Percentiles rank a stretch among this genome's conserved stretches.
Evolutionary conservation across 2,888 invertebrate species (phyloP).

Genomic region (Cylloceria caligata): DNA sequence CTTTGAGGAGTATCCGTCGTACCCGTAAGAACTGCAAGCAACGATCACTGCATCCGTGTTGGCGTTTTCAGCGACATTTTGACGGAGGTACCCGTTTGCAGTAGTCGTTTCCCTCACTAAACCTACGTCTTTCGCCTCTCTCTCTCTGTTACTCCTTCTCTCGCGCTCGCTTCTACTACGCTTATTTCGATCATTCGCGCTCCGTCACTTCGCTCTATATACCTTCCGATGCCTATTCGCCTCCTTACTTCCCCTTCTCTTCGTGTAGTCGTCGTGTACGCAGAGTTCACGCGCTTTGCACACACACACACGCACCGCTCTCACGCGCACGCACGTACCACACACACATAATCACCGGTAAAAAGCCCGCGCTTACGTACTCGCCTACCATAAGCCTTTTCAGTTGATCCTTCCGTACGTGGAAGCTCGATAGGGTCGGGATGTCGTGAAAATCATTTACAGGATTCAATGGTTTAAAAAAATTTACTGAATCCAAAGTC

Average conservation of each 20-base stretch:
- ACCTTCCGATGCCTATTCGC: slow-evolving; percentile 52
- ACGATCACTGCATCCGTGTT: slow-evolving; percentile 80
- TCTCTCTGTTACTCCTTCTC: not conserved
- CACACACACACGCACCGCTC: too few relatives aligned
- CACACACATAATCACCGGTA: too few relatives aligned
- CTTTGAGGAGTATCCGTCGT: slow-evolving; percentile 1
- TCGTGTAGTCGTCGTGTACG: not conserved
- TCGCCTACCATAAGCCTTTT: slow-evolving; percentile 1
- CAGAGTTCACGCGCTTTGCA: not conserved
- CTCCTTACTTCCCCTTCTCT: not conserved
- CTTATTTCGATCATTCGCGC: slow-evolving; percentile 12
- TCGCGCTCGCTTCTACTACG: not conserved
- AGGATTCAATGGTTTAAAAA: not conserved
- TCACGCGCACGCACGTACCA: too few relatives aligned
- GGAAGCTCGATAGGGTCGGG: not conserved
- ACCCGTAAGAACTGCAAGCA: slow-evolving; percentile 50
- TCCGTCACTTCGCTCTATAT: slow-evolving; percentile 52
- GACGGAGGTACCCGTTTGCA: slow-evolving; percentile 75
- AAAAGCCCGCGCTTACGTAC: slow-evolving; percentile 38
- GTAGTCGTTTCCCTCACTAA: slow-evolving; percentile 60
- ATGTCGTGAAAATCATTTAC: not conserved
- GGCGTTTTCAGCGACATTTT: slow-evolving; percentile 83
- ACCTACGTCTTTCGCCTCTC: slow-evolving; percentile 48
- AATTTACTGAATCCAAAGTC: not conserved
- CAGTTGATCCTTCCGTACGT: not conserved